A percentile compares a stretch with the other conserved stretches of the same genome.
Evolutionary conservation across 2,113 vertebrate genomes (phyloP).

Genomic region (Salvator merianae): DNA sequence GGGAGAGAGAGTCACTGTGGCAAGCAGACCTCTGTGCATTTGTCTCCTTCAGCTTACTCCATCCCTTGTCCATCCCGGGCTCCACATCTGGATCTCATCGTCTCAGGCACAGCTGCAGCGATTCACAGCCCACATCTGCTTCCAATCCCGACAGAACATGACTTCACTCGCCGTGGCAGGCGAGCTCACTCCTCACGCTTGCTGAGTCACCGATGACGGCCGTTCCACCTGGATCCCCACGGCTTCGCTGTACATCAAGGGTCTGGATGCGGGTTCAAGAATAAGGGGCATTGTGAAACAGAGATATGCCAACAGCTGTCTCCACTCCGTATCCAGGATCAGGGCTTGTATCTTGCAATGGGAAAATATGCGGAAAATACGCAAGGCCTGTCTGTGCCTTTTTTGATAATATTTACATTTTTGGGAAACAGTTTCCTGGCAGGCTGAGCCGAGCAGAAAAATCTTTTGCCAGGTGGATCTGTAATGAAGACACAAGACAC

Average conservation of each 20-base stretch:
- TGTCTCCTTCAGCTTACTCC: neutral
- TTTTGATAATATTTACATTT: neutral
- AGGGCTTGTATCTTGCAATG: neutral
- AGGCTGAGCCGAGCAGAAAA: neutral
- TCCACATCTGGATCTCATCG: slow-evolving; percentile 26
- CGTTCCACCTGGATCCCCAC: neutral
- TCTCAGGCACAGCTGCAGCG: slow-evolving; percentile 20
- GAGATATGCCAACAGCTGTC: neutral
- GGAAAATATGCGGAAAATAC: neutral
- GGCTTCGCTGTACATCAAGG: neutral
- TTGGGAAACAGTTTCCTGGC: neutral
- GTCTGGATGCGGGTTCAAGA: neutral
- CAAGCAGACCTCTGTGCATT: neutral
- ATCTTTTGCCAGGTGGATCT: neutral
- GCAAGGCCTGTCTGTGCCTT: neutral
- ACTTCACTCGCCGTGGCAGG: neutral
- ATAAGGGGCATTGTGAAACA: neutral
- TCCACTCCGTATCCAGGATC: neutral
- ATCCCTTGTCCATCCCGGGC: neutral
- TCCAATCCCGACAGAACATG: slow-evolving; percentile 27
- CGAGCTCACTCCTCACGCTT: neutral
- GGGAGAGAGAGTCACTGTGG: neutral
- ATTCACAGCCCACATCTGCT: slow-evolving; percentile 19
- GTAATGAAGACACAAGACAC: neutral
- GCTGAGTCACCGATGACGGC: slow-evolving; percentile 10